A percentile compares a stretch with the other conserved stretches of the same genome.
Conservation (phyloP, 2,113 vertebrate species). For the Pedetes capensis region DNA sequence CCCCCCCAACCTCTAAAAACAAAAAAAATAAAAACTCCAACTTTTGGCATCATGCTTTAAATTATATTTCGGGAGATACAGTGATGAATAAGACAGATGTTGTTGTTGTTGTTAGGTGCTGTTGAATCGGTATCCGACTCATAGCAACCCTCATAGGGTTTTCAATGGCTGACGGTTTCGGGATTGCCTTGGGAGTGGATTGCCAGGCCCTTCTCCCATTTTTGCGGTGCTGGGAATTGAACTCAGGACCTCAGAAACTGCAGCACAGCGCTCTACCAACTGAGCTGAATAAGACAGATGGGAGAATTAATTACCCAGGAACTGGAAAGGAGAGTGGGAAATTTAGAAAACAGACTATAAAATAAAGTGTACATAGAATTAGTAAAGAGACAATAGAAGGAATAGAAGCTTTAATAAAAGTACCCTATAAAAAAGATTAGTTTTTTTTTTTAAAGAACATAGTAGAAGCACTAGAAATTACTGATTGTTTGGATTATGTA, state of each 20-base stretch:
- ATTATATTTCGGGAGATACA: not conserved
- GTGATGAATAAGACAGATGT: not conserved
- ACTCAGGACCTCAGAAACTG: no score
- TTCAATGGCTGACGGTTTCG: no score
- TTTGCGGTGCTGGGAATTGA: no score
- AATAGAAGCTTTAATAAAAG: not conserved
- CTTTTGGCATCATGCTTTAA: not conserved
- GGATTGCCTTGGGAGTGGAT: no score
- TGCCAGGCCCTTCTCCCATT: no score
- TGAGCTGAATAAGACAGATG: not conserved
- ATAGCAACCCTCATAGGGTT: no score
- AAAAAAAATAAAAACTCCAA: no score
- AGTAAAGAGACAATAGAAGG: not conserved
- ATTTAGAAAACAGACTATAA: not conserved
- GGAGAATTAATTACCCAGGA: not conserved
- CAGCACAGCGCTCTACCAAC: no score
- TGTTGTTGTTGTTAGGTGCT: no score
- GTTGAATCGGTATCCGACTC: no score
- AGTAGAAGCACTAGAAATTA: conserved; percentile 3
- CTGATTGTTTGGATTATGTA: conserved; percentile 30
- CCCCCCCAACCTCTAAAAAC: no score
- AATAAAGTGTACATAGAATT: not conserved
- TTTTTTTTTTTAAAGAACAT: not conserved
- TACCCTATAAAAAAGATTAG: not conserved
- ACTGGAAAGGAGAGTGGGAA: not conserved